A percentile compares a stretch with the other conserved stretches of the same genome.
Conservation (phyloP, 2,888 invertebrate genomes). For the Drosophila acutilabella region DNA sequence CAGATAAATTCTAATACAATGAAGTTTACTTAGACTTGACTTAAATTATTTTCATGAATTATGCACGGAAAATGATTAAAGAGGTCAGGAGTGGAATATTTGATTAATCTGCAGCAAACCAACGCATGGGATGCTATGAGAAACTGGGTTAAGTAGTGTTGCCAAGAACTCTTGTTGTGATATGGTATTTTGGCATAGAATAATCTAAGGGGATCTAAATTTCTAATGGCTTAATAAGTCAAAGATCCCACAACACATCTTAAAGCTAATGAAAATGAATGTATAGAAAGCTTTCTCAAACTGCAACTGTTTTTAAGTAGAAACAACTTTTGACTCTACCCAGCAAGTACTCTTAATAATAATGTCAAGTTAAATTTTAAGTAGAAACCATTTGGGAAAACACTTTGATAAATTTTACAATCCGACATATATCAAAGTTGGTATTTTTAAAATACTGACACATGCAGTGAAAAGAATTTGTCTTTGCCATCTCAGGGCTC, state of each 20-base stretch:
- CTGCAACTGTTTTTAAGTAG: neutral
- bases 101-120: conserved; percentile 1
- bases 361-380: conserved; percentile 9
- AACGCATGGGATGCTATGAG: neutral
- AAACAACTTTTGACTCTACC: neutral
- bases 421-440: conserved; percentile 57
- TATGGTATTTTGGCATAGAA: too few species aligned
- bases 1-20: neutral
- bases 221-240: too few species aligned
- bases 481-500: conserved; percentile 60
- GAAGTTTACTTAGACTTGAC: neutral
- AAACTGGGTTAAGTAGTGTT: neutral
- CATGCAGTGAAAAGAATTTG: conserved; percentile 61
- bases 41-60: neutral
- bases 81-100: neutral
- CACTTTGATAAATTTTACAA: conserved; percentile 18
- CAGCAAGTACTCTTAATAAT: conserved; percentile 14
- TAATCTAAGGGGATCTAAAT: too few species aligned
- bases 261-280: too few species aligned
- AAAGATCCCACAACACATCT: too few species aligned
- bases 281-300: neutral
- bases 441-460: conserved; percentile 67
- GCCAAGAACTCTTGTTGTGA: too few species aligned
- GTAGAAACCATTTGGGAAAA: conserved; percentile 19
- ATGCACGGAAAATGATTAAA: neutral